Conservation (phyloP, 2,888 invertebrate genomes). For the Trichopria drosophilae region DNA sequence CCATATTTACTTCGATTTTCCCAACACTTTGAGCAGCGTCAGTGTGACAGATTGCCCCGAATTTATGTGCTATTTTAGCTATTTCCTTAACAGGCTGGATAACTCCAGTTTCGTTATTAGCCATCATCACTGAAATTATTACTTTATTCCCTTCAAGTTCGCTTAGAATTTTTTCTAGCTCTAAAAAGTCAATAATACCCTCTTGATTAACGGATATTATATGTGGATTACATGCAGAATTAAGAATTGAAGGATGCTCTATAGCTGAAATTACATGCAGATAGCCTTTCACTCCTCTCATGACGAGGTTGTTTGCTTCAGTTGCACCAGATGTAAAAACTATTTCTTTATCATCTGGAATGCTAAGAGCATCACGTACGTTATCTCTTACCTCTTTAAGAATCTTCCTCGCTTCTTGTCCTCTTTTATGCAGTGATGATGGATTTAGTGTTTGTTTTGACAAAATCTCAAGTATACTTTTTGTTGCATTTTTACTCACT, state of each 20-base stretch:
- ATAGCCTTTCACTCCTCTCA: slow-evolving; percentile 14
- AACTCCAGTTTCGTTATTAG: slow-evolving; percentile 16
- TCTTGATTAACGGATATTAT: slow-evolving; percentile 15
- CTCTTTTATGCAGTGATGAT: slow-evolving; percentile 16
- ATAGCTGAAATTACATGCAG: slow-evolving; percentile 11
- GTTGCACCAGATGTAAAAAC: slow-evolving; percentile 16
- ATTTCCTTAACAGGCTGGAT: slow-evolving; percentile 17
- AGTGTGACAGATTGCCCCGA: slow-evolving; percentile 16
- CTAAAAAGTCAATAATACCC: slow-evolving; percentile 12
- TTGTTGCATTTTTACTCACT: slow-evolving; percentile 15
- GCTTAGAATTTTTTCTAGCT: slow-evolving; percentile 12
- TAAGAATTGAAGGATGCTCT: slow-evolving; percentile 16
- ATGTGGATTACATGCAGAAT: slow-evolving; percentile 16
- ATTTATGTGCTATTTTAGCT: slow-evolving; percentile 17
- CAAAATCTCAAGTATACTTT: slow-evolving; percentile 22
- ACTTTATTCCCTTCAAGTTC: slow-evolving; percentile 13
- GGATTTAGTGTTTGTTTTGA: slow-evolving; percentile 27
- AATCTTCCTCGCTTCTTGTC: slow-evolving; percentile 13
- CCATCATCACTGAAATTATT: slow-evolving; percentile 16
- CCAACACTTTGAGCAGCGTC: slow-evolving; percentile 16
- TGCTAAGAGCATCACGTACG: slow-evolving; percentile 14
- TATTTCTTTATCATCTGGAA: slow-evolving; percentile 19
- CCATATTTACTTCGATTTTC: slow-evolving; percentile 14
- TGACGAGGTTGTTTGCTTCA: slow-evolving; percentile 14
- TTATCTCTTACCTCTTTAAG: slow-evolving; percentile 16